Conservation (phyloP, 2,888 invertebrate genomes). For the Leptinotarsa peninsularis region DNA sequence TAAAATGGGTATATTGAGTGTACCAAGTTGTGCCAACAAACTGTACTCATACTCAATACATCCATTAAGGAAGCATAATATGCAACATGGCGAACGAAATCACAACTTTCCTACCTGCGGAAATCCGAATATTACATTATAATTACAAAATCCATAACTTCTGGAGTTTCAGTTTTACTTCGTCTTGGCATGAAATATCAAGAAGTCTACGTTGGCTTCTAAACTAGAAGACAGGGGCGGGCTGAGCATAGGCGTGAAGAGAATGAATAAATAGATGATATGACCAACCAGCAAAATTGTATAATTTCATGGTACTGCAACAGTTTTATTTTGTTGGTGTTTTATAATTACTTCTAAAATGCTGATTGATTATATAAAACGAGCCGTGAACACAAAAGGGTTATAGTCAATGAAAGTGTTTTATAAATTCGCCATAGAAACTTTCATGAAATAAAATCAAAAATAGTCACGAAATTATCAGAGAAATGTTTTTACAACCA, state of each 20-base stretch:
- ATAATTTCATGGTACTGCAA: too few relatives aligned
- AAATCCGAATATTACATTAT: conserved; percentile 27
- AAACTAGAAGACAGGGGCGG: background rate
- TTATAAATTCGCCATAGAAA: too few relatives aligned
- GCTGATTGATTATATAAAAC: too few relatives aligned
- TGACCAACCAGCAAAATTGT: background rate
- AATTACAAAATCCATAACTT: conserved; percentile 29
- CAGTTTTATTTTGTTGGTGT: too few relatives aligned
- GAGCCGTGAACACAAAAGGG: too few relatives aligned
- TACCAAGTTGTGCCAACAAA: conserved; percentile 6
- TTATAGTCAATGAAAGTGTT: too few relatives aligned
- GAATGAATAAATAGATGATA: background rate
- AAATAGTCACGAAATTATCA: too few relatives aligned
- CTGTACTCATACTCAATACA: conserved; percentile 10
- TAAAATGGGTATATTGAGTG: background rate
- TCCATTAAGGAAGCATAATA: conserved; percentile 14
- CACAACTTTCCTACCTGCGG: conserved; percentile 19
- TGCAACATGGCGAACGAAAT: conserved; percentile 21
- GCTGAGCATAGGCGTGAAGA: background rate
- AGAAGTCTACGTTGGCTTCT: conserved; percentile 6
- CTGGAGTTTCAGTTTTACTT: conserved; percentile 16
- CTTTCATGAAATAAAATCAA: too few relatives aligned
- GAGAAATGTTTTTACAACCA: too few relatives aligned
- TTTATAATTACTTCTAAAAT: too few relatives aligned
- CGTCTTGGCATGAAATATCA: conserved; percentile 14